These are phyloP conservation scores for Apaloderma vittatum DNA, from an alignment of 2,113 vertebrate genomes.

Conservation along the genomic window DNA sequence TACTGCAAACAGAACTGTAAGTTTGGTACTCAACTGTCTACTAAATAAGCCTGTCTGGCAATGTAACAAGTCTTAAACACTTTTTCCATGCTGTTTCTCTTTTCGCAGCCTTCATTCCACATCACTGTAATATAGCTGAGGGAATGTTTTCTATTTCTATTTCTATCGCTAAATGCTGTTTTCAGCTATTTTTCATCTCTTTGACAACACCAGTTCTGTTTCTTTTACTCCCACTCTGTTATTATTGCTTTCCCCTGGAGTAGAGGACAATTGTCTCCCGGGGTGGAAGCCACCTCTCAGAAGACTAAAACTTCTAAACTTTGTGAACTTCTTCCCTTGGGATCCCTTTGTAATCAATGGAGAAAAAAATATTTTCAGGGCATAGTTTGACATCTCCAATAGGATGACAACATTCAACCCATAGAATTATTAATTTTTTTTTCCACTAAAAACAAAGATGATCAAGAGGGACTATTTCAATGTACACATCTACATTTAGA, in stretches of 20 bases:
- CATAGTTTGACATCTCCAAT: not conserved
- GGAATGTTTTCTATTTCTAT: not conserved
- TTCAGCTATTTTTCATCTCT: not conserved
- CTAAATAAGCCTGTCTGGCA: not conserved
- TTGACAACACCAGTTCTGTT: not conserved
- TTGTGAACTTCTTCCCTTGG: not conserved
- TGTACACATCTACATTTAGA: not conserved
- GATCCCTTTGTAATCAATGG: not conserved
- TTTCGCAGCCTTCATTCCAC: not conserved
- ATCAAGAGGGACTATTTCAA: not conserved
- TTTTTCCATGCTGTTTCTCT: not conserved
- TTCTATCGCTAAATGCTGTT: not conserved
- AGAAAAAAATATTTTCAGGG: not conserved
- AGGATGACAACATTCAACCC: not conserved
- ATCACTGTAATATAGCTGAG: not conserved
- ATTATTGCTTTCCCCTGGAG: not conserved
- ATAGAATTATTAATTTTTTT: not conserved
- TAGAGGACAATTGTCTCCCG: not conserved
- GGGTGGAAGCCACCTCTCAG: not conserved
- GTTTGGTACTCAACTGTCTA: not conserved
- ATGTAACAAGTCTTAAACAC: not conserved
- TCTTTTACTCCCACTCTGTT: not conserved
- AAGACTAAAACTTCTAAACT: not conserved
- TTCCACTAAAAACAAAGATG: not conserved
- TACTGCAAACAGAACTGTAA: not conserved